These are phyloP conservation scores for Dicentrarchus labrax DNA, from an alignment of 2,113 vertebrate species.

Conservation along the genomic window DNA sequence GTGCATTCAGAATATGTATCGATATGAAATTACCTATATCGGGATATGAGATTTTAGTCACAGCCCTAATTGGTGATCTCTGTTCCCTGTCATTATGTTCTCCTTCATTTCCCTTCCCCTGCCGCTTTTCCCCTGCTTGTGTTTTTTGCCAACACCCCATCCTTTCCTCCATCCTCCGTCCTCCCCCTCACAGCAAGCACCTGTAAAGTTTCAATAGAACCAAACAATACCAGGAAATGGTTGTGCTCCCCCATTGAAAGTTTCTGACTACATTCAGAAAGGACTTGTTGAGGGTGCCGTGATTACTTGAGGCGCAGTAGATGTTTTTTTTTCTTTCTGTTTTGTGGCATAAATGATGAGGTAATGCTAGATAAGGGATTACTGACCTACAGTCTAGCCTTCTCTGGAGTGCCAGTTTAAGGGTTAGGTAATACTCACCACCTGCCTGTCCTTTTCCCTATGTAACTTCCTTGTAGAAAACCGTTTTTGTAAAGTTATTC, in stretches of 20 bases:
- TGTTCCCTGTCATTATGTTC: background rate
- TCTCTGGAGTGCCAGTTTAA: background rate
- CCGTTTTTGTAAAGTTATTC: background rate
- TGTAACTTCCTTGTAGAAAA: background rate
- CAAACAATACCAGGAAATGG: constrained; percentile 83
- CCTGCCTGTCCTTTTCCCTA: background rate
- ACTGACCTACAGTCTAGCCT: background rate
- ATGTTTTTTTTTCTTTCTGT: constrained; percentile 16
- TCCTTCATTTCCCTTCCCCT: background rate
- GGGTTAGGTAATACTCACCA: constrained; percentile 15
- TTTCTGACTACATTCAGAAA: constrained; percentile 31
- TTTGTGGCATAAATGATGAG: constrained; percentile 25
- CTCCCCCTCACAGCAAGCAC: constrained; percentile 57
- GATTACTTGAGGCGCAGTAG: background rate
- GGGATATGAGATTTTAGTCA: no score
- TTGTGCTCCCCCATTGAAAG: background rate
- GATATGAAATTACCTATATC: no score
- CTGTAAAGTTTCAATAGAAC: constrained; percentile 64
- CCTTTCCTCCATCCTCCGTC: background rate
- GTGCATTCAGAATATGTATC: no score
- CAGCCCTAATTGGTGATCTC: background rate
- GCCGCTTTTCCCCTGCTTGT: no score
- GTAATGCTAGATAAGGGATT: constrained; percentile 30
- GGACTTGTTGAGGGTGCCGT: background rate
- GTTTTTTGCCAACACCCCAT: no score